Conservation (phyloP, 2,113 vertebrate species). For the Cepphus grylle region DNA sequence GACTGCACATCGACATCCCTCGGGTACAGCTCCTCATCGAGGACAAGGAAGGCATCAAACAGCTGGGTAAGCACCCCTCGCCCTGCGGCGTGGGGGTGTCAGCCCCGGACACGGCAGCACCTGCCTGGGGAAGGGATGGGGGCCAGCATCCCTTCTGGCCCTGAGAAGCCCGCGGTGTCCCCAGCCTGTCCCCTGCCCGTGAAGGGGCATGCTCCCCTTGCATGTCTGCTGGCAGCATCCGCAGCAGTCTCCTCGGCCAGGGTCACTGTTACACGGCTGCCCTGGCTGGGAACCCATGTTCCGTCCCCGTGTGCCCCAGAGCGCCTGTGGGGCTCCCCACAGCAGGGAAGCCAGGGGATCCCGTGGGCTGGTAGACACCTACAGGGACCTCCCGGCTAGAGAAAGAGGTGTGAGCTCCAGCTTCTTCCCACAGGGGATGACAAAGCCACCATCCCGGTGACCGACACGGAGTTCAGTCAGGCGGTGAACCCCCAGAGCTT, state of each 20-base stretch:
- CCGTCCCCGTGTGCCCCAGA: rapidly evolving
- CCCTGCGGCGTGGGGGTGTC: too few relatives aligned
- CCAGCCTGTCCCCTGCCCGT: not conserved
- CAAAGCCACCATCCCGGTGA: constrained; percentile 95
- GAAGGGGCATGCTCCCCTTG: not conserved
- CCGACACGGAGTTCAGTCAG: constrained; percentile 95
- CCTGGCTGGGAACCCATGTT: not conserved
- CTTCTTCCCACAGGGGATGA: constrained; percentile 83
- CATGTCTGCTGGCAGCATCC: rapidly evolving
- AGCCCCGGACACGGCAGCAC: not conserved
- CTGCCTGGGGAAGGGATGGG: rapidly evolving
- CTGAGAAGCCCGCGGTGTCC: rapidly evolving
- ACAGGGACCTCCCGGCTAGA: rapidly evolving
- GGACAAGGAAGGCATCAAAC: constrained; percentile 99
- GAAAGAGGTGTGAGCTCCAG: not conserved
- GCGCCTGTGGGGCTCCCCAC: not conserved
- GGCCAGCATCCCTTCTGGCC: rapidly evolving
- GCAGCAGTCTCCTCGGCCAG: rapidly evolving
- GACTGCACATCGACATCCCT: constrained; percentile 97
- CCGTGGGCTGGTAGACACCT: not conserved
- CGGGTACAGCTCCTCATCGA: constrained; percentile 97
- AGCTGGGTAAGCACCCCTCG: constrained; percentile 82
- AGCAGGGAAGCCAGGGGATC: not conserved
- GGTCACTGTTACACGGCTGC: rapidly evolving
- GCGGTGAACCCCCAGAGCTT: constrained; percentile 97